Evolutionary conservation across 2,113 vertebrate species (phyloP), one percentile per base, ranked within the genome.

Genomic region (Salvelinus alpinus): DNA sequence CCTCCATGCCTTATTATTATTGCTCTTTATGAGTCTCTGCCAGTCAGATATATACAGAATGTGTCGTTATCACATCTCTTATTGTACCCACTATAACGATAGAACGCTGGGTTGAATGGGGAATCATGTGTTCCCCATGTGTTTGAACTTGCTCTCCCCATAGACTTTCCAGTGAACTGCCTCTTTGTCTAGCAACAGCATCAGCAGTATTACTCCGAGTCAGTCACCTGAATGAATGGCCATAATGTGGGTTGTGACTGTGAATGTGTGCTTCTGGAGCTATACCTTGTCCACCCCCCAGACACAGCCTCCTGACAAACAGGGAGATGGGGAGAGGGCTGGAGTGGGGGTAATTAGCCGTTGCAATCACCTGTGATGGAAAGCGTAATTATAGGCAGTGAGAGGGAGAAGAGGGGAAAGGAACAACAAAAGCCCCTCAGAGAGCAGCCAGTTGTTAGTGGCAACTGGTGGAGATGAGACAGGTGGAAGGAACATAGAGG

Each of bases 351-450:
- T 89, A 88, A 91, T 89, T 87, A 91, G 84, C 74, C 76, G 34
- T 78, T 73, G 80, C 86, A 87, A 87, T 87, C 22, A 65, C 74
- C 82, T 71, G 77, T 83, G 78, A 89, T 89, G 79, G 90, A 88
- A 90, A 87, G 87, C 79, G 38, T 89, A 86, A 88, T 89, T 84
- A 89, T 57, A 65, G 75, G 51, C 18, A 14, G 73, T 48, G 72
- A 48, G 80, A 34, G 64, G 22, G 70, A 70, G 51, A 74, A 44
- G 38, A 80, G 27, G 65, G 70, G 69, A 64, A 78, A 86, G 78
- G 76, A 77, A 70, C 75, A 86, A 79, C 84, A 87, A 81, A 80
- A 62, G 74, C 67, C 68, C 79, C 85, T 86, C 73, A 54, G 79
- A 90, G 83, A 89, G 70, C 72, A 81, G 48, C 48, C 48, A 54